Evolutionary conservation across 2,888 invertebrate genomes (phyloP).

Genomic region (Chloroclystis v-ata): DNA sequence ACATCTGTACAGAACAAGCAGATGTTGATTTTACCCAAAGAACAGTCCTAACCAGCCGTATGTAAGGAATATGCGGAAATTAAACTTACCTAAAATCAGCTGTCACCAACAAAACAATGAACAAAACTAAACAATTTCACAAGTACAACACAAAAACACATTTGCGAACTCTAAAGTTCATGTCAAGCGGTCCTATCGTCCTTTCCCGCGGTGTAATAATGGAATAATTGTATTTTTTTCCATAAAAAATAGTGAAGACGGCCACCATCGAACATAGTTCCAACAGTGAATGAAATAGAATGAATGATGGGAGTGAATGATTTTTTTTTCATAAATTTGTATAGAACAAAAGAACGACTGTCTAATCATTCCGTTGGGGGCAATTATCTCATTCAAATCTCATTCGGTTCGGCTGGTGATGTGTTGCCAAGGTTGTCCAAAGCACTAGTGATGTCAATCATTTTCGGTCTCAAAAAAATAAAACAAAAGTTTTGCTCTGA

Average conservation of each 20-base stretch:
- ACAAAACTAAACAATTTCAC: constrained; percentile 32
- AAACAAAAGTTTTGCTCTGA: neutral
- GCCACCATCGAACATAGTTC: constrained; percentile 27
- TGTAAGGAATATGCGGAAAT: neutral
- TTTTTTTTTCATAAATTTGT: neutral
- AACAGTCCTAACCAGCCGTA: neutral
- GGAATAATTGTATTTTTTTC: constrained; percentile 26
- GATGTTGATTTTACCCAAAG: neutral
- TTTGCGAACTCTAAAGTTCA: constrained; percentile 33
- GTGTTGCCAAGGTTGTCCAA: too few relatives aligned
- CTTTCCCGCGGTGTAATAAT: constrained; percentile 27
- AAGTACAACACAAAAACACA: constrained; percentile 32
- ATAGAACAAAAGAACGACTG: neutral
- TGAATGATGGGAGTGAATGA: neutral
- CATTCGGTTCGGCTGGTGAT: too few relatives aligned
- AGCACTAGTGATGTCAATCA: too few relatives aligned
- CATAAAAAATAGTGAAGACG: constrained; percentile 21
- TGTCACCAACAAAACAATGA: constrained; percentile 31
- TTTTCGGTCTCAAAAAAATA: too few relatives aligned
- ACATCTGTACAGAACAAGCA: too few relatives aligned
- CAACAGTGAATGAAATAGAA: constrained; percentile 21
- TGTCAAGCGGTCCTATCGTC: constrained; percentile 31
- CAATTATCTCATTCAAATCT: too few relatives aligned
- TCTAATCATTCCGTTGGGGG: too few relatives aligned
- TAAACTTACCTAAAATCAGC: constrained; percentile 31